These are phyloP conservation scores for Podarcis siculus DNA, from an alignment of 2,797 vertebrate genomes.

Conservation along the genomic window DNA sequence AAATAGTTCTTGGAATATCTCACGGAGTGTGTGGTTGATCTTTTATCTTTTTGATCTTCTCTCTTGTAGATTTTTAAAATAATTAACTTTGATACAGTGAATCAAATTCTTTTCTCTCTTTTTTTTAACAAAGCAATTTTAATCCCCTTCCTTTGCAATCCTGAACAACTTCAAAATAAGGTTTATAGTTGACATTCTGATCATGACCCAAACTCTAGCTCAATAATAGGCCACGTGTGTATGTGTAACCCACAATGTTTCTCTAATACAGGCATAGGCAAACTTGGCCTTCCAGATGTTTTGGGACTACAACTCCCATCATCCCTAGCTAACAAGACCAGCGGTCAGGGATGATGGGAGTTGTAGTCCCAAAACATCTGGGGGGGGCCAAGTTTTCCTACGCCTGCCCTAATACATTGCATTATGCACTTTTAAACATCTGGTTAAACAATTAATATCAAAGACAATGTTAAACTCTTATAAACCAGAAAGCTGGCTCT, in stretches of 20 bases:
- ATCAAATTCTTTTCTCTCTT: constrained; percentile 4
- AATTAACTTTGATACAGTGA: neutral
- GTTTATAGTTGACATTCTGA: neutral
- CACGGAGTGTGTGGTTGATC: neutral
- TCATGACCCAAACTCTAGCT: neutral
- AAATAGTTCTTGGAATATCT: neutral
- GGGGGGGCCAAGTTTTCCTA: too few relatives aligned
- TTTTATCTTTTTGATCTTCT: neutral
- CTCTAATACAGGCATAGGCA: neutral
- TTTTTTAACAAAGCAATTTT: neutral
- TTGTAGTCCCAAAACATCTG: too few relatives aligned
- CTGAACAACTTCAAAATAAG: neutral
- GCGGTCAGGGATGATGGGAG: too few relatives aligned
- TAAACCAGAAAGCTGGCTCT: neutral
- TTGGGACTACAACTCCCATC: too few relatives aligned
- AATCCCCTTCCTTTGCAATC: neutral
- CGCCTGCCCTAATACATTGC: too few relatives aligned
- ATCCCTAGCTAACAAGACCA: too few relatives aligned
- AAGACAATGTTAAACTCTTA: neutral
- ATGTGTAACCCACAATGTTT: neutral
- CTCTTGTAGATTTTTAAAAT: neutral
- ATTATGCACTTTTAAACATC: neutral
- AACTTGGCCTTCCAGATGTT: too few relatives aligned
- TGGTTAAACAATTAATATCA: neutral
- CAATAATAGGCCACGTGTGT: neutral